Evolutionary conservation across 2,113 vertebrate genomes (phyloP), one percentile per base, ranked within the genome.

Genomic region (Psophia crepitans): DNA sequence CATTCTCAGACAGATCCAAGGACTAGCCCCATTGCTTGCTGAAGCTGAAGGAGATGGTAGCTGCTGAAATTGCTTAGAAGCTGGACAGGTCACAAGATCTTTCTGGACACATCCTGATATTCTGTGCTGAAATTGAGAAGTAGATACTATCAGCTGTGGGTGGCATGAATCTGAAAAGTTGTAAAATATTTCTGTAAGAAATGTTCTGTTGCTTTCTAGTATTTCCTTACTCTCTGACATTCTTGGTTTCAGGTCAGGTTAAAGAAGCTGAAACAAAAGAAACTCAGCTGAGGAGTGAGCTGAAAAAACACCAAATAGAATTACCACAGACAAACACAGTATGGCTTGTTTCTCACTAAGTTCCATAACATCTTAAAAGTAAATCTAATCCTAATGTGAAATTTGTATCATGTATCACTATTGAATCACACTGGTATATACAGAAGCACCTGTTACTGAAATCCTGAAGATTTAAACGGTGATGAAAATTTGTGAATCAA

Each of bases 241-340:
- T 70, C 27, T 64, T 58, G 65, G 21, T 95, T 98, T 93, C 96
- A 99, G 99, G 69, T 79, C 97, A 98, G 63, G 87, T 96, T 70
- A 90, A 96, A 92, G 96, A 97, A 94, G 98, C 98, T 90, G 77
- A 83, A 87, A 61, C 44, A 39, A 99, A 98, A 97, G 98, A 98
- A 90, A 7, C 9, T n/a, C 35, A 95, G 5, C 82, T 99, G 39
- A 98, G 96, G 96, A 96, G 79, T 1, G 95, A 98, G 73, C 96
- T 99, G 65, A 92, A 56, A 48, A 96, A 65, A 46, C 97, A 89
- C 24, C 97, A 97, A 16, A 90, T 99, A 70, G 93, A 96, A 23
- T 41, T 98, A 80, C 80, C 97, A 54, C 32, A 92, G 61, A 41
- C 90, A 56, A 93, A 97, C 28, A 84, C 89, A 91, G 99, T 99